A percentile compares a stretch with the other conserved stretches of the same genome.
phyloP scores from a whole-genome alignment of 2,888 invertebrate genomes.

The Dinocampus coccinellae region DNA sequence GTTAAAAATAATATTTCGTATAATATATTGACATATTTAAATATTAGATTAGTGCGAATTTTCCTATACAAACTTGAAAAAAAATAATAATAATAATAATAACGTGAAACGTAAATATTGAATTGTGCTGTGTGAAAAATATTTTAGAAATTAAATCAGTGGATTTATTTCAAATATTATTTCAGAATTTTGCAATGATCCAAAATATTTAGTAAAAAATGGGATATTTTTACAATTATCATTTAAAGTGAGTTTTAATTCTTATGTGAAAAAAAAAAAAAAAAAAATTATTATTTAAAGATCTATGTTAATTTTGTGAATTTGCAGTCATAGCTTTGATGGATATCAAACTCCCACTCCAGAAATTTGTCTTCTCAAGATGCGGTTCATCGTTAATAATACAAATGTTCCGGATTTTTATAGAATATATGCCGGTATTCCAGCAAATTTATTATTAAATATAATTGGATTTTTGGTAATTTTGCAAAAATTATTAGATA shows the following conservation, averaged over 20 bases:
- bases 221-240: background rate
- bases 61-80: too few species aligned
- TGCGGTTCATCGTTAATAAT: constrained; percentile 65
- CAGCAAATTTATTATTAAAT: constrained; percentile 90
- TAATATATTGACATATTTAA: too few species aligned
- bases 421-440: constrained; percentile 88
- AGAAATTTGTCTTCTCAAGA: constrained; percentile 56
- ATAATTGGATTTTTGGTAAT: constrained; percentile 80
- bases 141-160: too few species aligned
- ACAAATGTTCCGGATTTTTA: constrained; percentile 78
- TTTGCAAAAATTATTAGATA: background rate
- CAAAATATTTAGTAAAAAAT: background rate
- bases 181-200: background rate
- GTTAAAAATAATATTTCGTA: too few species aligned
- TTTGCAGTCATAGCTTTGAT: constrained; percentile 44
- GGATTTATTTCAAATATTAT: too few species aligned
- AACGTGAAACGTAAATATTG: too few species aligned
- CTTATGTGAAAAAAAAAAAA: too few species aligned
- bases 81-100: too few species aligned
- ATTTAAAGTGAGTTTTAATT: background rate
- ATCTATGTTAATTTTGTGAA: constrained; percentile 9
- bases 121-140: too few species aligned
- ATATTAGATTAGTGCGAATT: too few species aligned
- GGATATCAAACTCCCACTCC: constrained; percentile 49
- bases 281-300: background rate